A percentile compares a stretch with the other conserved stretches of the same genome.
These are phyloP conservation scores for Augiades crinisus DNA, from an alignment of 2,888 invertebrate genomes.

Conservation along the genomic window DNA sequence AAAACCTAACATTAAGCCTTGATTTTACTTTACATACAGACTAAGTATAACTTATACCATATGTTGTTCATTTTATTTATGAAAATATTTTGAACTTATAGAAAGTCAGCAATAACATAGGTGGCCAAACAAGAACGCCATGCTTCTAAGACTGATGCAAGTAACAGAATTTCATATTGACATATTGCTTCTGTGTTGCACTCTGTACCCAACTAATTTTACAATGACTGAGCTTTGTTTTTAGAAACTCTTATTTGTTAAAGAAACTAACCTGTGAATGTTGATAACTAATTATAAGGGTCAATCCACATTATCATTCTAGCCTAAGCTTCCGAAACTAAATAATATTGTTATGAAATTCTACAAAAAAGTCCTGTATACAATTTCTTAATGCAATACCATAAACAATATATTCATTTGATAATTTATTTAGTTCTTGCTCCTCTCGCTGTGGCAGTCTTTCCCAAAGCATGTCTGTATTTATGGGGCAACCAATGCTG, in stretches of 20 bases:
- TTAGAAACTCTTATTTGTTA: background rate
- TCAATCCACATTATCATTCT: background rate
- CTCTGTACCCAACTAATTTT: conserved; percentile 38
- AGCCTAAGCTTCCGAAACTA: too few species aligned
- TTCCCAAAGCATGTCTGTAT: too few species aligned
- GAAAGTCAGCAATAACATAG: conserved; percentile 76
- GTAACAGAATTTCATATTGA: conserved; percentile 66
- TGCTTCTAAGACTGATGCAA: conserved; percentile 78
- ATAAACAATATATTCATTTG: too few species aligned
- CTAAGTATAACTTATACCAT: background rate
- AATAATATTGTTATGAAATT: too few species aligned
- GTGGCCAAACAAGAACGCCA: conserved; percentile 57
- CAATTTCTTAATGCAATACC: too few species aligned
- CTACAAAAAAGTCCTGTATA: too few species aligned
- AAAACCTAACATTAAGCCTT: too few species aligned
- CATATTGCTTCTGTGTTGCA: conserved; percentile 65
- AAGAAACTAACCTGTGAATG: conserved; percentile 7
- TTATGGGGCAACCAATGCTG: too few species aligned
- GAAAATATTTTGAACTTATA: conserved; percentile 60
- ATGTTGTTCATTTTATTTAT: conserved; percentile 24
- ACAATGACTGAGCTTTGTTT: conserved; percentile 1
- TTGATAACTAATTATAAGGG: background rate
- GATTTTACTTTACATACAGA: too few species aligned
- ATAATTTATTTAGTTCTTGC: too few species aligned
- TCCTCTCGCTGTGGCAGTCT: too few species aligned